A percentile compares a stretch with the other conserved stretches of the same genome.
These are phyloP conservation scores for Balaeniceps rex DNA, from an alignment of 2,113 vertebrate genomes.

Conservation along the genomic window DNA sequence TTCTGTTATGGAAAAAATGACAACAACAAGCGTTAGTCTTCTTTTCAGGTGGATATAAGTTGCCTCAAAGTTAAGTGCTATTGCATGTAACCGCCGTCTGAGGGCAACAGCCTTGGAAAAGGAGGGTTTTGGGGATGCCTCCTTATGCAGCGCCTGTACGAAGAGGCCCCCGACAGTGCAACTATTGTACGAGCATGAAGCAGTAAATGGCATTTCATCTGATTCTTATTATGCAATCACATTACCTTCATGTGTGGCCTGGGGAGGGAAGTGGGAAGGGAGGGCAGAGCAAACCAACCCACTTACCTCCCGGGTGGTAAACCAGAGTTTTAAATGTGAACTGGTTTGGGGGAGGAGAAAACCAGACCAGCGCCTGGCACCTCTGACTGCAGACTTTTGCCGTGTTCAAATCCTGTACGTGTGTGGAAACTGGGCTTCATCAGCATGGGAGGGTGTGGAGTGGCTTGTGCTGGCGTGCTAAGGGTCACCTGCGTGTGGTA, in stretches of 20 bases:
- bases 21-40: neutral
- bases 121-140: neutral
- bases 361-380: neutral
- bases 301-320: conserved; percentile 1
- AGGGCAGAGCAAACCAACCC: neutral
- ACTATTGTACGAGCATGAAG: neutral
- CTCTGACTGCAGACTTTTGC: neutral
- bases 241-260: conserved; percentile 42
- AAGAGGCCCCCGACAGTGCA: neutral
- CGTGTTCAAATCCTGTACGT: accelerated
- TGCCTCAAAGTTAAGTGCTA: neutral
- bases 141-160: neutral
- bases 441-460: neutral
- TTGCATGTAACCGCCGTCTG: neutral
- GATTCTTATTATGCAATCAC: neutral
- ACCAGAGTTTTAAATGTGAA: neutral
- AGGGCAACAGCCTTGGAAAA: neutral
- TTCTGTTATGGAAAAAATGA: neutral
- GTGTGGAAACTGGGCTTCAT: neutral
- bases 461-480: neutral
- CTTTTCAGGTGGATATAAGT: neutral
- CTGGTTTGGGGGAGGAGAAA: neutral
- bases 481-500: neutral
- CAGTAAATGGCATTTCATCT: neutral
- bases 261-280: neutral